phyloP scores from a whole-genome alignment of 1,140 invertebrate species.

The Drosophila rufa region DNA sequence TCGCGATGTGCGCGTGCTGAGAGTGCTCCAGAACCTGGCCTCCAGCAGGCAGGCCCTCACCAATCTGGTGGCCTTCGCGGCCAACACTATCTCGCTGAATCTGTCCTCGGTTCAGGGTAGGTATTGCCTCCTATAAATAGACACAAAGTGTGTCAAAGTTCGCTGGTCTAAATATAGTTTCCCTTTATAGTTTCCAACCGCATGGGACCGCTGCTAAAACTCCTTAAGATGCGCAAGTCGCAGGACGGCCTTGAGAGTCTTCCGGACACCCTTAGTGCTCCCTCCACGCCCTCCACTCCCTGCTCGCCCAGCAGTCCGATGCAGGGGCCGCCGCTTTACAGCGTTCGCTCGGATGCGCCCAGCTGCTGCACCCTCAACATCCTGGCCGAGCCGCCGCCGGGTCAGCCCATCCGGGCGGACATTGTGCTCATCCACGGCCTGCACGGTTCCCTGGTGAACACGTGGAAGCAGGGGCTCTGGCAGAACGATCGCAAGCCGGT shows the following conservation, averaged over 20 bases:
- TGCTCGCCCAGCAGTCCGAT: constrained; percentile 43
- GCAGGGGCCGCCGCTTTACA: constrained; percentile 49
- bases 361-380: constrained; percentile 85
- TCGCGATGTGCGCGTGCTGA: constrained; percentile 72
- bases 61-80: constrained; percentile 85
- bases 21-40: constrained; percentile 67
- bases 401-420: constrained; percentile 85
- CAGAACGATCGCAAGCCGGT: constrained; percentile 83
- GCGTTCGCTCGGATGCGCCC: constrained; percentile 48
- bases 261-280: constrained; percentile 57
- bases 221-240: constrained; percentile 78
- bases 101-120: constrained; percentile 86
- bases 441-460: constrained; percentile 87
- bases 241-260: constrained; percentile 79
- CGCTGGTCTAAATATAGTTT: not conserved
- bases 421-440: constrained; percentile 88
- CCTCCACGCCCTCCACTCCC: constrained; percentile 53
- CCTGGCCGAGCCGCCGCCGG: constrained; percentile 81
- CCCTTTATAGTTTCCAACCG: constrained; percentile 77
- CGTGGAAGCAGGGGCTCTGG: constrained; percentile 87
- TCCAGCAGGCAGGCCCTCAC: constrained; percentile 85
- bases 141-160: constrained; percentile 1
- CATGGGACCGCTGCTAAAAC: constrained; percentile 78
- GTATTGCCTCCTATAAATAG: constrained; percentile 18
- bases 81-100: constrained; percentile 86